phyloP scores from a whole-genome alignment of 2,888 invertebrate genomes.

The Nomada flava region DNA sequence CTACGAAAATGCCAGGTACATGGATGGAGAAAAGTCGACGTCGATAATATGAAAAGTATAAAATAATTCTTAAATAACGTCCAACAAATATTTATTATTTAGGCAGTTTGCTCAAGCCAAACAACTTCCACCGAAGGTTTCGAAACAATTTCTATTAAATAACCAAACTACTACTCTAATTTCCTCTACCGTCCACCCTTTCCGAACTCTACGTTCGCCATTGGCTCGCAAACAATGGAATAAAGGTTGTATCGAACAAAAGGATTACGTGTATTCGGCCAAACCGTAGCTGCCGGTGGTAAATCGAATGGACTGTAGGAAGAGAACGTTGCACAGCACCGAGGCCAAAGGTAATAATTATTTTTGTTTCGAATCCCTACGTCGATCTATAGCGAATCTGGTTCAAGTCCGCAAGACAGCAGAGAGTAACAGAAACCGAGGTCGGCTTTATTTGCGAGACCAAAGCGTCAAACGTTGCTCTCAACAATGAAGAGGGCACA shows the following conservation, averaged over 20 bases:
- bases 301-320: slow-evolving; percentile 44
- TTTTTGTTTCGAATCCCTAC: slow-evolving; percentile 35
- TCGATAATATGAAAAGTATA: too few relatives aligned
- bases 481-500: slow-evolving; percentile 65
- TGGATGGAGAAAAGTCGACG: not conserved
- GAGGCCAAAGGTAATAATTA: slow-evolving; percentile 45
- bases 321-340: not conserved
- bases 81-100: too few relatives aligned
- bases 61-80: too few relatives aligned
- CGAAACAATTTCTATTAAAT: too few relatives aligned
- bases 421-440: slow-evolving; percentile 22
- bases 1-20: not conserved
- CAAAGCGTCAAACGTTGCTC: slow-evolving; percentile 47
- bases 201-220: not conserved
- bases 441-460: slow-evolving; percentile 54
- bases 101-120: too few relatives aligned
- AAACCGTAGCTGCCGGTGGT: slow-evolving; percentile 33
- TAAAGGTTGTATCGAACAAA: not conserved
- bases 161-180: slow-evolving; percentile 25
- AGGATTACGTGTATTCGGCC: slow-evolving; percentile 15
- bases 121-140: too few relatives aligned
- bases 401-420: not conserved
- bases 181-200: not conserved
- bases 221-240: slow-evolving; percentile 7
- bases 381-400: not conserved